Percentiles rank a stretch among this genome's conserved stretches.
These are phyloP conservation scores for Leptatherina wallacei DNA, from an alignment of 2,797 vertebrate species.

Conservation along the genomic window DNA sequence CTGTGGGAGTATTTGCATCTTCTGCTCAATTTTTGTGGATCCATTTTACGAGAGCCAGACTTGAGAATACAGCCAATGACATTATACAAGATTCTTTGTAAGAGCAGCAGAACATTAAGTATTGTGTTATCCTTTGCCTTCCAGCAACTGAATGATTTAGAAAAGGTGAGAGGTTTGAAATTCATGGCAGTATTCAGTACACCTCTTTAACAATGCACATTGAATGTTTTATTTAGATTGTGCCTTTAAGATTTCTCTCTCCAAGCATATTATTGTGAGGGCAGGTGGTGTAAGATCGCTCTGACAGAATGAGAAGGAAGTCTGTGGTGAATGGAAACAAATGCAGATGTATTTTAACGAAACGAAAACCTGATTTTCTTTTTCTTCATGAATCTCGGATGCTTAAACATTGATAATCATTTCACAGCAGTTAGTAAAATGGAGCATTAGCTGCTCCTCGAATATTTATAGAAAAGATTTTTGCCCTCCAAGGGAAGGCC, in stretches of 20 bases:
- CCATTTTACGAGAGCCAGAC: constrained; percentile 62
- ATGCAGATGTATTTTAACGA: background rate
- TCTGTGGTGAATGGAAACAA: constrained; percentile 15
- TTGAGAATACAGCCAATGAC: constrained; percentile 60
- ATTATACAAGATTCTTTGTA: constrained; percentile 50
- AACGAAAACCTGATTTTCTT: background rate
- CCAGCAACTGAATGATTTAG: constrained; percentile 67
- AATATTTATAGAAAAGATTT: background rate
- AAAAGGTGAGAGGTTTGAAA: constrained; percentile 60
- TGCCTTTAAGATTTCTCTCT: constrained; percentile 61
- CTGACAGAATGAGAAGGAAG: constrained; percentile 25
- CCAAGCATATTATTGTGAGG: constrained; percentile 26
- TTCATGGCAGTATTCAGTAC: constrained; percentile 67
- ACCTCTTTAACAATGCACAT: constrained; percentile 80
- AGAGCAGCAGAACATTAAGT: constrained; percentile 35
- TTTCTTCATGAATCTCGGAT: background rate
- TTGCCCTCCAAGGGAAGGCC: too few species aligned
- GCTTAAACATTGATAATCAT: background rate
- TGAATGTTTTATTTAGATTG: constrained; percentile 84
- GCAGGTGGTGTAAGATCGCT: constrained; percentile 3
- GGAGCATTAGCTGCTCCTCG: background rate
- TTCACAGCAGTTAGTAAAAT: background rate
- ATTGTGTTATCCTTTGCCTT: constrained; percentile 47
- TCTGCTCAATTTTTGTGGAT: constrained; percentile 63
- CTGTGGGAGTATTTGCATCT: constrained; percentile 64